phyloP scores from a whole-genome alignment of 2,113 vertebrate species.

The Blennius ocellaris region DNA sequence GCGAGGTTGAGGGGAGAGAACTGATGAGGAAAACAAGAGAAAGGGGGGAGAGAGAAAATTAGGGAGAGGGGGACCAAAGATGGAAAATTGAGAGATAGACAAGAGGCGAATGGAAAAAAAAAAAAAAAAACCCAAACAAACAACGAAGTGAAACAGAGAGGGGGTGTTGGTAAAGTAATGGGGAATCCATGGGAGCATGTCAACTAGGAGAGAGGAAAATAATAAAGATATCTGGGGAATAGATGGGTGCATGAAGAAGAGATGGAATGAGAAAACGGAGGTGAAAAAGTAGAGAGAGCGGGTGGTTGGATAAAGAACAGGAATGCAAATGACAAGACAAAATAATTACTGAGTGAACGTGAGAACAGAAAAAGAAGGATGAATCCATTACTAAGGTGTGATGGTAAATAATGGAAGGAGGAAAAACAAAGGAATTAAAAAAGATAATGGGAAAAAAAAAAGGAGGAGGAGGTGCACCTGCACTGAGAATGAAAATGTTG shows the following conservation, averaged over 20 bases:
- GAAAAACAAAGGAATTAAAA: constrained; percentile 56
- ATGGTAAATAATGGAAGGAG: constrained; percentile 61
- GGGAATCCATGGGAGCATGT: constrained; percentile 38
- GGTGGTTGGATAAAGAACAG: constrained; percentile 26
- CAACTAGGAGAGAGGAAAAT: constrained; percentile 10
- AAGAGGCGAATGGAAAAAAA: constrained; percentile 10
- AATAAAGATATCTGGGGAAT: constrained; percentile 42
- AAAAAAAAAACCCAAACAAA: neutral
- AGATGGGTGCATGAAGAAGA: constrained; percentile 13
- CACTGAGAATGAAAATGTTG: constrained; percentile 37
- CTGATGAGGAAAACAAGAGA: constrained; percentile 49
- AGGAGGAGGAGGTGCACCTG: constrained; percentile 23
- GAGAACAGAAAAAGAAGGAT: constrained; percentile 45
- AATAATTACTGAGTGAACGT: constrained; percentile 50
- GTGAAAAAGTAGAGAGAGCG: constrained; percentile 1
- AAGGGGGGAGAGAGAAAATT: constrained; percentile 35
- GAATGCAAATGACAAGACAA: constrained; percentile 39
- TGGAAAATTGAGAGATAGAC: constrained; percentile 41
- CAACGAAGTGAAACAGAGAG: neutral
- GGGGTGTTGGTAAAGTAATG: constrained; percentile 20
- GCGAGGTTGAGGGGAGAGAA: constrained; percentile 20
- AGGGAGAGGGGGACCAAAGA: constrained; percentile 5
- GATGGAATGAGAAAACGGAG: constrained; percentile 10
- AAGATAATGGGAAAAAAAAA: constrained; percentile 55
- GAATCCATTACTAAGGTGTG: constrained; percentile 49